Evolutionary conservation across 2,797 vertebrate species (phyloP).

Genomic region (Acipenser ruthenus): DNA sequence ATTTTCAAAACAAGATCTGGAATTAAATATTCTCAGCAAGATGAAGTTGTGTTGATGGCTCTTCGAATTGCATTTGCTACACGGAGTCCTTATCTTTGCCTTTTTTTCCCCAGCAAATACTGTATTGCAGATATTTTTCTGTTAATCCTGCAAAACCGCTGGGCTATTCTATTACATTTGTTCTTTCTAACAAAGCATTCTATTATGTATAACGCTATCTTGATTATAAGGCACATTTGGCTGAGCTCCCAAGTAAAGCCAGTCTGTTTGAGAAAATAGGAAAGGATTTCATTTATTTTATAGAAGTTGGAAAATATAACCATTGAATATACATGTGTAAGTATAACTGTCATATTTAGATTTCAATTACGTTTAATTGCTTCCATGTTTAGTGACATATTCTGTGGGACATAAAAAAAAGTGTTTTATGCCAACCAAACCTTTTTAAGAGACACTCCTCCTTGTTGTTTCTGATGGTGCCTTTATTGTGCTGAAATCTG

Average conservation of each 20-base stretch:
- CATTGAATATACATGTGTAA: no score
- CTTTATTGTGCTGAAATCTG: constrained; percentile 25
- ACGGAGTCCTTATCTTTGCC: constrained; percentile 46
- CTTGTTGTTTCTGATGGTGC: constrained; percentile 29
- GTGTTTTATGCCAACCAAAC: no score
- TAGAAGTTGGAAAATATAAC: no score
- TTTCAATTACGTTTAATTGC: no score
- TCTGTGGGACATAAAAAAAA: no score
- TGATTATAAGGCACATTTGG: constrained; percentile 19
- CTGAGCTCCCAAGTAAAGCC: constrained; percentile 20
- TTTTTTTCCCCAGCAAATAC: constrained; percentile 45
- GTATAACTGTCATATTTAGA: no score
- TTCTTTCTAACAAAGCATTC: constrained; percentile 62
- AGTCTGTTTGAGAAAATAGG: constrained; percentile 11
- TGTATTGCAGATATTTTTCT: constrained; percentile 56
- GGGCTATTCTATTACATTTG: constrained; percentile 61
- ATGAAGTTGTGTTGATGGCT: constrained; percentile 53
- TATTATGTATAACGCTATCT: constrained; percentile 49
- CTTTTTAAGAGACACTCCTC: constrained; percentile 14
- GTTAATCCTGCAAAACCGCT: constrained; percentile 53
- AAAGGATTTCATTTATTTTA: no score
- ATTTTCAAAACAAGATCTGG: neutral
- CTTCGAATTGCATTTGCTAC: constrained; percentile 12
- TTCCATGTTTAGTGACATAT: no score
- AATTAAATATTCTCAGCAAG: neutral